These are phyloP conservation scores for Toxostoma redivivum DNA, from an alignment of 2,113 vertebrate species.

Conservation along the genomic window DNA sequence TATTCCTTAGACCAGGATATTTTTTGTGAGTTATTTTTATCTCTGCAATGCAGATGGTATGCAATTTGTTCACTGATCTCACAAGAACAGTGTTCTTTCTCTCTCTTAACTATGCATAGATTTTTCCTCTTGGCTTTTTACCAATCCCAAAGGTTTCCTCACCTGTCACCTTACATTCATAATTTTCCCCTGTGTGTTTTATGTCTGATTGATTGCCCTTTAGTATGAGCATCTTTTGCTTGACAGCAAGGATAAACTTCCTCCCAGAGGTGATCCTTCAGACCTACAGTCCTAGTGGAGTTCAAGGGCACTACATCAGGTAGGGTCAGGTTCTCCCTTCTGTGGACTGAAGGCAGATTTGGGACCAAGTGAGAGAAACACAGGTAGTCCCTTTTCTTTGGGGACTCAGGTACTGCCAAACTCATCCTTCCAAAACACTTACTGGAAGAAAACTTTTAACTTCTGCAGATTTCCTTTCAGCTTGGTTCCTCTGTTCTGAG, in stretches of 20 bases:
- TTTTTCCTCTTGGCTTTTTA: not conserved
- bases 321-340: not conserved
- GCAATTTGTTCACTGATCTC: not conserved
- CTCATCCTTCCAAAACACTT: not conserved
- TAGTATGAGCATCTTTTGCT: not conserved
- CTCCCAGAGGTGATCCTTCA: not conserved
- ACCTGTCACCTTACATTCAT: not conserved
- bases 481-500: not conserved
- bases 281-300: not conserved
- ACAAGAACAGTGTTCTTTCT: not conserved
- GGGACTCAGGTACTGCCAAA: not conserved
- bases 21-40: conserved; percentile 20
- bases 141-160: not conserved
- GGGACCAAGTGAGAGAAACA: not conserved
- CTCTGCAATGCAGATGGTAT: not conserved
- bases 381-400: not conserved
- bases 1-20: not conserved
- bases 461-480: not conserved
- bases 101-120: not conserved
- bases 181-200: not conserved
- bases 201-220: not conserved
- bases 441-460: not conserved
- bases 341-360: not conserved
- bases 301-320: not conserved
- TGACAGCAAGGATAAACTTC: not conserved